These are phyloP conservation scores for Perognathus longimembris DNA, from an alignment of 2,113 vertebrate genomes.

Conservation along the genomic window DNA sequence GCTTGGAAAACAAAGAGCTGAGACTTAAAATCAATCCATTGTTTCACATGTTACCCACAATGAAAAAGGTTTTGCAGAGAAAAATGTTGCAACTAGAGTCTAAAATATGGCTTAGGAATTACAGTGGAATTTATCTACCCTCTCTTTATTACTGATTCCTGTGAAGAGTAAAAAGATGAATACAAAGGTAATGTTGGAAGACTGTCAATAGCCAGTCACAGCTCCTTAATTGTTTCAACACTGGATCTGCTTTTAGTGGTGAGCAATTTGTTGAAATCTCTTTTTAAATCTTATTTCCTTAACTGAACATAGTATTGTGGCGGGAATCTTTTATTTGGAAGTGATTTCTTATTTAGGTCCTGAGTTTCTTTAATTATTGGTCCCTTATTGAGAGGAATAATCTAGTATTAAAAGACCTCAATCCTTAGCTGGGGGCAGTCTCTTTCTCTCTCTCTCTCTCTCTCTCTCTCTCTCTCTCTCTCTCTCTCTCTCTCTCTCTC, in stretches of 20 bases:
- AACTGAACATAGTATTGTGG: neutral
- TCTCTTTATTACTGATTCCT: neutral
- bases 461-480: too few species aligned
- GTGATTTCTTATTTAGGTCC: neutral
- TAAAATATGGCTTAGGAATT: slow-evolving; percentile 53
- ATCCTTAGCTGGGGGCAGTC: neutral
- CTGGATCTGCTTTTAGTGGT: slow-evolving; percentile 1
- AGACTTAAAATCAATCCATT: slow-evolving; percentile 70
- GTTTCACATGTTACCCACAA: slow-evolving; percentile 59
- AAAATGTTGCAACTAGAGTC: slow-evolving; percentile 28
- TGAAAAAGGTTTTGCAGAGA: slow-evolving; percentile 64
- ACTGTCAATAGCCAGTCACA: neutral
- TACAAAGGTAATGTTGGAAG: neutral
- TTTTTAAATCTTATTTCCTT: neutral
- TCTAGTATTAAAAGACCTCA: neutral
- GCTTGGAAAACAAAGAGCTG: slow-evolving; percentile 68
- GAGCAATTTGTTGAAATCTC: neutral
- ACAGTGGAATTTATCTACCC: slow-evolving; percentile 8
- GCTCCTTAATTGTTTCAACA: slow-evolving; percentile 9
- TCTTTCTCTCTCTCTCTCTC: too few species aligned
- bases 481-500: too few species aligned
- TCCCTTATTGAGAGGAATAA: neutral
- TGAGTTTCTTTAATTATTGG: neutral
- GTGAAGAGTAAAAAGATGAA: neutral
- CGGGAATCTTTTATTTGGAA: neutral